These are phyloP conservation scores for Drosophila bocki DNA, from an alignment of 1,140 invertebrate species.

Conservation along the genomic window DNA sequence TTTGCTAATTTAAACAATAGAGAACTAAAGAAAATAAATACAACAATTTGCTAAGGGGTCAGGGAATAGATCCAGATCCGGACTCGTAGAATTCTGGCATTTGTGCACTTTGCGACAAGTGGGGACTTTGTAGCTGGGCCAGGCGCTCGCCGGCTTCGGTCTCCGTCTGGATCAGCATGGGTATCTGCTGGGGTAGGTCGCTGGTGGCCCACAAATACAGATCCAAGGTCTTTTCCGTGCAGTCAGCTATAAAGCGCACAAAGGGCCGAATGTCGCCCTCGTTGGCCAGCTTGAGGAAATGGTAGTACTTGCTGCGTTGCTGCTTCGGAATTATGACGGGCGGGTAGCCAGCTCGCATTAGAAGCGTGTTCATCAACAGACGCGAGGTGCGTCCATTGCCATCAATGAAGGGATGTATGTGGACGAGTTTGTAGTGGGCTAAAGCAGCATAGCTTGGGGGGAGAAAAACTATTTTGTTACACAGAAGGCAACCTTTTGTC, in stretches of 20 bases:
- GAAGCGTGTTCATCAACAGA: conserved; percentile 97
- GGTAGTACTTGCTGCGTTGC: conserved; percentile 94
- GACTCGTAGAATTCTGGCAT: conserved; percentile 57
- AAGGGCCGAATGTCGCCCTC: conserved; percentile 96
- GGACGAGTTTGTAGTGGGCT: conserved; percentile 98
- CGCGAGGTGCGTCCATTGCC: conserved; percentile 98
- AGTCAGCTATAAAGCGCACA: conserved; percentile 97
- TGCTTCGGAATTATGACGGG: conserved; percentile 98
- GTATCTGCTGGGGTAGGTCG: conserved; percentile 87
- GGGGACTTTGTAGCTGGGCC: conserved; percentile 49
- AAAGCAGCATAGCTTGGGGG: conserved; percentile 90
- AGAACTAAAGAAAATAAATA: conserved; percentile 41
- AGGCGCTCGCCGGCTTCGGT: conserved; percentile 62
- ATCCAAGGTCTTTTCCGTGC: conserved; percentile 96
- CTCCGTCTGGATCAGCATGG: conserved; percentile 85
- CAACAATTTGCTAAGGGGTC: conserved; percentile 52
- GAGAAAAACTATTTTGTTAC: not conserved
- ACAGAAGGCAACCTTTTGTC: accelerated
- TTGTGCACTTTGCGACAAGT: conserved; percentile 27
- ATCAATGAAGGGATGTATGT: conserved; percentile 96
- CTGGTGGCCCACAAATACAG: conserved; percentile 95
- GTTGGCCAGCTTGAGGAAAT: conserved; percentile 95
- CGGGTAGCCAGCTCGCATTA: conserved; percentile 99
- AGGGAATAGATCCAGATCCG: conserved; percentile 61
- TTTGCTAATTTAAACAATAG: conserved; percentile 15